Percentiles rank a stretch among this genome's conserved stretches.
These are phyloP conservation scores for Tenualosa ilisha DNA, from an alignment of 2,797 vertebrate species.

Conservation along the genomic window DNA sequence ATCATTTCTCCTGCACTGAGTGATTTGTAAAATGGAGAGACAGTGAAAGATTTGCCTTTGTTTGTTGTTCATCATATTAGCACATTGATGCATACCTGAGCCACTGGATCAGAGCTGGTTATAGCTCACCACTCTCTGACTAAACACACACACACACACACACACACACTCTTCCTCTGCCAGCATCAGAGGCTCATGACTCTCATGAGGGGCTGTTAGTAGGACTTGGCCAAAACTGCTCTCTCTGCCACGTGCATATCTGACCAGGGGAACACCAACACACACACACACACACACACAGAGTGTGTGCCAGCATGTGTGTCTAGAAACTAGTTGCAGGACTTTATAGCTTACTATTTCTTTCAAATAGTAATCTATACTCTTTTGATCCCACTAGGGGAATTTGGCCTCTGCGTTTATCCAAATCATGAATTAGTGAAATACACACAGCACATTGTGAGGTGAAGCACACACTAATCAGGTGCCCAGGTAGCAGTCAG, in stretches of 20 bases:
- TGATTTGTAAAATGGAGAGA: not conserved
- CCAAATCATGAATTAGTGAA: no score
- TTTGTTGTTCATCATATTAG: not conserved
- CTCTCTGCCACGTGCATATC: not conserved
- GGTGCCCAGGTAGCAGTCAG: no score
- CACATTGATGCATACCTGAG: not conserved
- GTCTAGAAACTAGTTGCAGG: not conserved
- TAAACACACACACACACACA: no score
- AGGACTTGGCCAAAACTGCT: not conserved
- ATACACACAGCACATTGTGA: no score
- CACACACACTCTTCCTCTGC: not conserved
- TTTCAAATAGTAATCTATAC: no score
- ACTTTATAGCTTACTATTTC: not conserved
- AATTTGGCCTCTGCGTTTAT: no score
- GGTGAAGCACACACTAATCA: no score
- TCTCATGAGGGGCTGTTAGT: not conserved
- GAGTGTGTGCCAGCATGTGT: not conserved
- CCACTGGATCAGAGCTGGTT: not conserved
- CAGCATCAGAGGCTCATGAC: conserved; percentile 8
- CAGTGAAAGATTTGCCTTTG: not conserved
- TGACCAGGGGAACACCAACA: not conserved
- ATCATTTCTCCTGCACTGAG: not conserved
- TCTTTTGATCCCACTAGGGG: no score
- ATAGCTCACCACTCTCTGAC: not conserved
- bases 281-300: not conserved